Evolutionary conservation across 1,140 invertebrate species (phyloP), one percentile per base, ranked within the genome.

Genomic region (Saxidomus purpurata): DNA sequence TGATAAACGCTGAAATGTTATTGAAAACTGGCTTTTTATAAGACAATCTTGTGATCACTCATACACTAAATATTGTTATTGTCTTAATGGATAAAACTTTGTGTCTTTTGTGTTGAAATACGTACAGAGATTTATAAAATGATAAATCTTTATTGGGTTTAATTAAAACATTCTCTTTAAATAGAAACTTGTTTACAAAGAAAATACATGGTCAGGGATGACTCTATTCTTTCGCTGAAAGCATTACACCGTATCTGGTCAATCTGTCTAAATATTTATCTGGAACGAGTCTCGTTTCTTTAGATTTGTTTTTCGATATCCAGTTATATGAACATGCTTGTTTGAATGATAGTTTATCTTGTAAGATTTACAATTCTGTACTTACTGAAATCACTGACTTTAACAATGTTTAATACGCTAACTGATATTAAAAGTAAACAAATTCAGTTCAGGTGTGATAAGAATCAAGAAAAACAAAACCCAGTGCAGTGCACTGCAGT

Each of bases 101-200:
- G 28, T 47, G 43, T 22, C 28, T 74, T 49, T 85, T 49, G 61
- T 55, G 49, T 49, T 47, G 4, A 38, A 36, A 52, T n/a, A 49
- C 34, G 28, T 74, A 71, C 8, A 9, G 34, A 55, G 69, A 43
- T 85, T 74, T 49, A 52, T 49, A 38, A 69, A 85, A 52, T 55
- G 83, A 85, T 85, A 85, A 55, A n/a, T 34, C 31, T 82, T 82
- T 63, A 82, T 61, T 82, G 22, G 76, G 38, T 49, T 79, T 17
- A 79, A 55, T 79, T 49, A 52, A 25, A 43, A 47, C 40, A 31
- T 38, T 38, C 25, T 38, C 61, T 67, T 8, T 31, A 31, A 9
- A 59, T 9, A 19, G 4, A 59, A 59, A 59, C 55, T n/a, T n/a
- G 19, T 59, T 59, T 59, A 59, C 22, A 59, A 59, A 59, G 55